A percentile compares a stretch with the other conserved stretches of the same genome.
Evolutionary conservation across 2,797 vertebrate genomes (phyloP).

Genomic region (Stomatorhinus walkeri): DNA sequence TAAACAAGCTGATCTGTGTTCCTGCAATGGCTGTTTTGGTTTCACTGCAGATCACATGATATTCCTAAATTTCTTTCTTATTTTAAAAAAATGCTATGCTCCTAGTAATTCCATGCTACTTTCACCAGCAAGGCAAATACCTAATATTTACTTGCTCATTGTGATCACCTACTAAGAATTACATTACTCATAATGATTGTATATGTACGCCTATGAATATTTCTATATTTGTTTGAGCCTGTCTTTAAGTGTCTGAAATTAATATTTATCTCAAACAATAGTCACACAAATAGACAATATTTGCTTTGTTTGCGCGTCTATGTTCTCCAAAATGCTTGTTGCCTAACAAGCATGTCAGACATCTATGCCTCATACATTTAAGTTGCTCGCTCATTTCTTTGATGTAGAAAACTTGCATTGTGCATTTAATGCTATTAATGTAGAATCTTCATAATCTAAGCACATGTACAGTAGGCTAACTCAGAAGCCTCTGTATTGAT

Average conservation of each 20-base stretch:
- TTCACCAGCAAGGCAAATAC: conserved; percentile 37
- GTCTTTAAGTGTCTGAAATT: conserved; percentile 41
- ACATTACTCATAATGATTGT: conserved; percentile 29
- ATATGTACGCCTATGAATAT: conserved; percentile 42
- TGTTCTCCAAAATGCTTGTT: not conserved
- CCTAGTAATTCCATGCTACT: conserved; percentile 78
- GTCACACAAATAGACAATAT: conserved; percentile 49
- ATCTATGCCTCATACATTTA: not conserved
- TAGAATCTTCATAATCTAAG: not conserved
- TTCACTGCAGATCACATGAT: conserved; percentile 70
- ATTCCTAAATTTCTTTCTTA: conserved; percentile 71
- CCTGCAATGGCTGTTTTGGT: conserved; percentile 77
- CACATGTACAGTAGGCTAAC: not conserved
- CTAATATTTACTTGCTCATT: conserved; percentile 25
- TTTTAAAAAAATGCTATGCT: conserved; percentile 77
- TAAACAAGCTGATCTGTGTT: conserved; percentile 71
- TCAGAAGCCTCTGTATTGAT: not conserved
- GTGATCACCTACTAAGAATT: not conserved
- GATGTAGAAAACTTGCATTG: not conserved
- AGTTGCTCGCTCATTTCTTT: not conserved
- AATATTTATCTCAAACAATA: conserved; percentile 64
- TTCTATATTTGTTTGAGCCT: not conserved
- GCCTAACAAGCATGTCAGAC: not conserved
- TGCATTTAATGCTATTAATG: not conserved
- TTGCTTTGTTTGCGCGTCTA: conserved; percentile 29